phyloP scores from a whole-genome alignment of 2,797 vertebrate species.

The Chelmon rostratus region DNA sequence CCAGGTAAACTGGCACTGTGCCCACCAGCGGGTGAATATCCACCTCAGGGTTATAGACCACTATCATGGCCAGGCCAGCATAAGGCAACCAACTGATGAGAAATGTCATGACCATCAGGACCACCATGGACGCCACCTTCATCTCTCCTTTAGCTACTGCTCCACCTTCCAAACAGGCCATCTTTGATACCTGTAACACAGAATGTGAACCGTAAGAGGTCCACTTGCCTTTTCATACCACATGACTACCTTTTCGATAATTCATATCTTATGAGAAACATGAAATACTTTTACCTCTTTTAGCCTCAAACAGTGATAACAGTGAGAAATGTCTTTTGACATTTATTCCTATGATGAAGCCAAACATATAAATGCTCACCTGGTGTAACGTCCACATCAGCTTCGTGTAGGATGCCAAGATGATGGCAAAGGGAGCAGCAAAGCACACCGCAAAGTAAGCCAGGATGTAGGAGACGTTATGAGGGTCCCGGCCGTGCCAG shows the following conservation, averaged over 20 bases:
- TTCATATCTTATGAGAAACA: too few relatives aligned
- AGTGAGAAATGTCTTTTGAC: too few relatives aligned
- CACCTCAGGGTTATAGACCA: conserved; percentile 72
- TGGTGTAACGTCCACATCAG: conserved; percentile 83
- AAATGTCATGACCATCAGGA: conserved; percentile 81
- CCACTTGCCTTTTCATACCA: neutral
- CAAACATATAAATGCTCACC: conserved; percentile 64
- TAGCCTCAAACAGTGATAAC: too few relatives aligned
- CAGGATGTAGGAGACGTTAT: conserved; percentile 84
- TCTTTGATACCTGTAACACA: conserved; percentile 75
- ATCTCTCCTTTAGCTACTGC: conserved; percentile 78
- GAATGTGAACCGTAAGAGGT: neutral
- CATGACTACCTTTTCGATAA: neutral
- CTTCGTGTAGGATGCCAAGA: conserved; percentile 79
- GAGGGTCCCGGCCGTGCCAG: conserved; percentile 82
- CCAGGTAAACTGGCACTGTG: conserved; percentile 82
- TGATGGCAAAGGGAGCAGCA: conserved; percentile 81
- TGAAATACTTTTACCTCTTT: too few relatives aligned
- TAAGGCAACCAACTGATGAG: conserved; percentile 83
- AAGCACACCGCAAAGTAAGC: conserved; percentile 86
- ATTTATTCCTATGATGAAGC: too few relatives aligned
- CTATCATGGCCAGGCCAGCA: conserved; percentile 75
- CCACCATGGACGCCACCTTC: conserved; percentile 77
- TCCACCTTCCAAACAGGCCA: conserved; percentile 72
- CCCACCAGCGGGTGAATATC: conserved; percentile 74